Percentiles rank a stretch among this genome's conserved stretches.
phyloP scores from a whole-genome alignment of 2,113 vertebrate genomes.

The Chaetorhynchus papuensis region DNA sequence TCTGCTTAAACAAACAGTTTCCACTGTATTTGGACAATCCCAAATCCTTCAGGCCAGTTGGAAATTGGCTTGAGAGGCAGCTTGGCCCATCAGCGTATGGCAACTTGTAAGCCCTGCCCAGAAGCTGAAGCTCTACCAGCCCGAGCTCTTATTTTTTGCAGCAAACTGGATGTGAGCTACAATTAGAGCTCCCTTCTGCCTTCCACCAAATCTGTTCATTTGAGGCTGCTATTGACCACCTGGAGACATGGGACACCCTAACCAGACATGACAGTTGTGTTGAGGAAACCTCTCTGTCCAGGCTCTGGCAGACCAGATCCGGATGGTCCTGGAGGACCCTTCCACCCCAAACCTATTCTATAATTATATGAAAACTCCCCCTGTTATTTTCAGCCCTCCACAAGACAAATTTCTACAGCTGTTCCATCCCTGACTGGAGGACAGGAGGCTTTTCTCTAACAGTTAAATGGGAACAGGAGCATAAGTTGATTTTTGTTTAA shows the following conservation, averaged over 20 bases:
- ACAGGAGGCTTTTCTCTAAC: not conserved
- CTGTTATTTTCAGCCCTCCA: not conserved
- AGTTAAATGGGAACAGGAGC: not conserved
- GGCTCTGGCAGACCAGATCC: not conserved
- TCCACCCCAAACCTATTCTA: not conserved
- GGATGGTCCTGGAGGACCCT: not conserved
- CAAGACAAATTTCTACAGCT: not conserved
- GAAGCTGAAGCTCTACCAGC: not conserved
- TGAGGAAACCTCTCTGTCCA: not conserved
- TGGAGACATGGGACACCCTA: rapidly evolving
- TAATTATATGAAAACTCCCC: no score
- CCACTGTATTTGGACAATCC: not conserved
- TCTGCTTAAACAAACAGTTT: not conserved
- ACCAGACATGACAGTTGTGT: no score
- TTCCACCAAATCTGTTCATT: not conserved
- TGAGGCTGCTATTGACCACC: not conserved
- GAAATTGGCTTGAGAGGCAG: not conserved
- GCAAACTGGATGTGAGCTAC: not conserved
- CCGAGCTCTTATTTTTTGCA: not conserved
- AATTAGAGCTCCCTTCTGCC: not conserved
- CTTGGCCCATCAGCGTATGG: not conserved
- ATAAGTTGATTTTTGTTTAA: not conserved
- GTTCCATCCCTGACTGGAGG: not conserved
- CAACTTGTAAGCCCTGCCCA: not conserved
- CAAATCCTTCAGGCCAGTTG: not conserved